These are phyloP conservation scores for Drosophila rufa DNA, from an alignment of 1,140 invertebrate genomes.

Conservation along the genomic window DNA sequence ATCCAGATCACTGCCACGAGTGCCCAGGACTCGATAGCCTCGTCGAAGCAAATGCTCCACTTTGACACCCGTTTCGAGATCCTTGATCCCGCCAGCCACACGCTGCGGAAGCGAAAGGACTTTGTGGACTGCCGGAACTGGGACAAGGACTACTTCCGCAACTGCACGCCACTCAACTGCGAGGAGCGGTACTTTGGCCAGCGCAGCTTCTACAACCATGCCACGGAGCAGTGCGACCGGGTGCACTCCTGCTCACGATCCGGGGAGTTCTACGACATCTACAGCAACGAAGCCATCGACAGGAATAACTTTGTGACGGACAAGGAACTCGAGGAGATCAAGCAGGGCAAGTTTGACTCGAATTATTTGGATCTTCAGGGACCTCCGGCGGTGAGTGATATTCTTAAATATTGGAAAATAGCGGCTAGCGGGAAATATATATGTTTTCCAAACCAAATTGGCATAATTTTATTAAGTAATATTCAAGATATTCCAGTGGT, in stretches of 20 bases:
- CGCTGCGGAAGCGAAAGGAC: conserved; percentile 47
- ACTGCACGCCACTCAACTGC: conserved; percentile 74
- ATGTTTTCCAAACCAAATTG: no score
- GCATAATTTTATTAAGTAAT: no score
- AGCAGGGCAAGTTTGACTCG: conserved; percentile 50
- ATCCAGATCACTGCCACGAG: conserved; percentile 55
- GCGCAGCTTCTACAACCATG: conserved; percentile 68
- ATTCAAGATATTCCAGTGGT: no score
- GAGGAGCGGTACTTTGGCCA: conserved; percentile 78
- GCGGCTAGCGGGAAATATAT: no score
- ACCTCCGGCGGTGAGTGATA: conserved; percentile 12
- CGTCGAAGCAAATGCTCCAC: conserved; percentile 46
- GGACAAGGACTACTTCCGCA: conserved; percentile 71
- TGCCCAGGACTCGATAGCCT: conserved; percentile 28
- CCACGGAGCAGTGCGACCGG: conserved; percentile 57
- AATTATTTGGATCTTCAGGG: conserved; percentile 52
- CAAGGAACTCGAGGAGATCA: conserved; percentile 55
- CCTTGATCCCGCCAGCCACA: conserved; percentile 56
- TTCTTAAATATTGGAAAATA: no score
- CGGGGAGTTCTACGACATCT: conserved; percentile 58
- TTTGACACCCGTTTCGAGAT: conserved; percentile 76
- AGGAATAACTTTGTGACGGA: conserved; percentile 49
- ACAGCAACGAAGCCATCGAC: conserved; percentile 64
- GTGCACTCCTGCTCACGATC: conserved; percentile 19
- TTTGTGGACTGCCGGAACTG: conserved; percentile 70